Conservation (phyloP, 2,113 vertebrate genomes). For the Vidua chalybeata region DNA sequence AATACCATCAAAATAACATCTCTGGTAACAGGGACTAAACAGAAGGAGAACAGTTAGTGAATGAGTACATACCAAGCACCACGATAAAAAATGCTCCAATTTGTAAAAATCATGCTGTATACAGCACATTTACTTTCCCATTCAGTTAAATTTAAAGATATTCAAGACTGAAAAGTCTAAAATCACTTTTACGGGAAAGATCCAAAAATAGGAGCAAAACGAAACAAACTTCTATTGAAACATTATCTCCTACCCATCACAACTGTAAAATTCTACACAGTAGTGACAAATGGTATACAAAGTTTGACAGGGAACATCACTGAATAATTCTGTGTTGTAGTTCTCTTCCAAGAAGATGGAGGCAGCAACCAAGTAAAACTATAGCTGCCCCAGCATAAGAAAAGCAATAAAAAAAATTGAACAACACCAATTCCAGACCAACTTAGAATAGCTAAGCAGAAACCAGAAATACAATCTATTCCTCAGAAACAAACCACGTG, state of each 20-base stretch:
- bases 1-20: not conserved
- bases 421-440: not conserved
- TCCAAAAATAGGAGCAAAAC: not conserved
- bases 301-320: not conserved
- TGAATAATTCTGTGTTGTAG: not conserved
- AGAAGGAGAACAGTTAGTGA: not conserved
- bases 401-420: not conserved
- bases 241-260: not conserved
- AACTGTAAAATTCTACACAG: not conserved
- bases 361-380: not conserved
- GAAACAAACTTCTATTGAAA: not conserved
- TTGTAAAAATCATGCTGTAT: not conserved
- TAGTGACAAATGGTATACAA: not conserved
- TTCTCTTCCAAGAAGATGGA: not conserved
- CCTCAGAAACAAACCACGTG: not conserved
- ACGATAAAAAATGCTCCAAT: not conserved
- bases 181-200: not conserved
- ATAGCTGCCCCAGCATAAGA: not conserved
- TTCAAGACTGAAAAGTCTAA: not conserved
- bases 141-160: not conserved
- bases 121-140: not conserved
- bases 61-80: not conserved
- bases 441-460: not conserved
- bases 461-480: rapidly evolving
- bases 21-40: not conserved